Conservation (phyloP, 2,113 vertebrate genomes). For the Pachyramphus minor region DNA sequence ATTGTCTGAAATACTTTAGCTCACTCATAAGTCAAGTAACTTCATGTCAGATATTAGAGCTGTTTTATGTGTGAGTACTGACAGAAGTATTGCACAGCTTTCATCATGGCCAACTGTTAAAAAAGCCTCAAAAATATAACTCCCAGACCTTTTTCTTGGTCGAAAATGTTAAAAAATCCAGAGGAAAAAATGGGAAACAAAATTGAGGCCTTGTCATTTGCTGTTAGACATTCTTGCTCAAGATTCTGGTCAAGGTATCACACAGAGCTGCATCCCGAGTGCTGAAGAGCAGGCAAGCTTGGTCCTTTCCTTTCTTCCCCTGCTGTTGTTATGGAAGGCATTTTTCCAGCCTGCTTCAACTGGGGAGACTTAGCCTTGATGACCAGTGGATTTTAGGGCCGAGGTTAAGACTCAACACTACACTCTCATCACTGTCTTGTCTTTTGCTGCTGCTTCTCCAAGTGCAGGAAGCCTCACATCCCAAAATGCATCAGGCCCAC, state of each 20-base stretch:
- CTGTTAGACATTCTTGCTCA: background rate
- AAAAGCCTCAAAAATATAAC: background rate
- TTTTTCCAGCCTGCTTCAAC: background rate
- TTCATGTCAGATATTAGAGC: background rate
- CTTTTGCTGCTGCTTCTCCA: background rate
- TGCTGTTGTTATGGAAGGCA: background rate
- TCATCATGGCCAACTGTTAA: background rate
- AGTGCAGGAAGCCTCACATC: background rate
- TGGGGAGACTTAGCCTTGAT: background rate
- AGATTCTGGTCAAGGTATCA: background rate
- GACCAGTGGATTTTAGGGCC: background rate
- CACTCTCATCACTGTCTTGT: background rate
- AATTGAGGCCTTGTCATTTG: background rate
- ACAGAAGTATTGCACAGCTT: background rate
- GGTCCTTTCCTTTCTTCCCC: background rate
- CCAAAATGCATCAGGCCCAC: accelerated
- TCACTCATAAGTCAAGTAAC: background rate
- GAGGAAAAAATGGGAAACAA: background rate
- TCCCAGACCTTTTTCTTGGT: background rate
- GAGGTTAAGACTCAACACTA: background rate
- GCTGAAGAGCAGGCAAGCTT: background rate
- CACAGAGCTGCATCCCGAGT: background rate
- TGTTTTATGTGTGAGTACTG: background rate
- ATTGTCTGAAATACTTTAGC: background rate
- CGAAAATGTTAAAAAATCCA: background rate